Percentiles rank a stretch among this genome's conserved stretches.
phyloP scores from a whole-genome alignment of 1,140 invertebrate genomes.

The Myzus persicae region DNA sequence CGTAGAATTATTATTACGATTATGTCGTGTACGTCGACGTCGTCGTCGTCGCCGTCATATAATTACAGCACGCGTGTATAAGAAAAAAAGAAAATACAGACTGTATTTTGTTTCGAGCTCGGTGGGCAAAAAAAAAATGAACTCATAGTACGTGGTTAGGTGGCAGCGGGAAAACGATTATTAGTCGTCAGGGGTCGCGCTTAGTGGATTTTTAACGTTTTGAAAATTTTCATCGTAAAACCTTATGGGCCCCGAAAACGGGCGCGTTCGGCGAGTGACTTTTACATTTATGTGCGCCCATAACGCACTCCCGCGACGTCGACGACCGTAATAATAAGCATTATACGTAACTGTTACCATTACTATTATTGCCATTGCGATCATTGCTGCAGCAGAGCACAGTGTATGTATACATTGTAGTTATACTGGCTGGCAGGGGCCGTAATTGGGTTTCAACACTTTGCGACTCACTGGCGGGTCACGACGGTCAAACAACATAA shows the following conservation, averaged over 20 bases:
- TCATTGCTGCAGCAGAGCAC: background rate
- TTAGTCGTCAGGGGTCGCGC: background rate
- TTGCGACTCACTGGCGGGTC: background rate
- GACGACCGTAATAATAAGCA: background rate
- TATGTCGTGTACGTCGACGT: background rate
- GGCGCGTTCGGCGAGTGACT: background rate
- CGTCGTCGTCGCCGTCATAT: background rate
- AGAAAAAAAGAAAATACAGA: background rate
- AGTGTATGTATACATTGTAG: background rate
- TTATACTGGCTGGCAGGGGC: background rate
- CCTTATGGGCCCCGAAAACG: constrained; percentile 21
- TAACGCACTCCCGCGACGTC: background rate
- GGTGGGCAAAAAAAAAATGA: background rate
- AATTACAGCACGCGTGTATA: background rate
- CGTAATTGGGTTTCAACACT: background rate
- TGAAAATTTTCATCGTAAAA: constrained; percentile 14
- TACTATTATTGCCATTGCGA: background rate
- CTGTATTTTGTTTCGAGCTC: background rate
- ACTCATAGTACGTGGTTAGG: no score
- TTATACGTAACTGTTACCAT: background rate
- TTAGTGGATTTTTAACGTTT: constrained; percentile 25
- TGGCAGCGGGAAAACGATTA: background rate
- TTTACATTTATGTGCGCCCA: background rate
- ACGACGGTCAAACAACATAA: background rate
- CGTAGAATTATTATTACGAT: background rate